Conservation (phyloP, 2,113 vertebrate genomes). For the Cyprinus carpio region DNA sequence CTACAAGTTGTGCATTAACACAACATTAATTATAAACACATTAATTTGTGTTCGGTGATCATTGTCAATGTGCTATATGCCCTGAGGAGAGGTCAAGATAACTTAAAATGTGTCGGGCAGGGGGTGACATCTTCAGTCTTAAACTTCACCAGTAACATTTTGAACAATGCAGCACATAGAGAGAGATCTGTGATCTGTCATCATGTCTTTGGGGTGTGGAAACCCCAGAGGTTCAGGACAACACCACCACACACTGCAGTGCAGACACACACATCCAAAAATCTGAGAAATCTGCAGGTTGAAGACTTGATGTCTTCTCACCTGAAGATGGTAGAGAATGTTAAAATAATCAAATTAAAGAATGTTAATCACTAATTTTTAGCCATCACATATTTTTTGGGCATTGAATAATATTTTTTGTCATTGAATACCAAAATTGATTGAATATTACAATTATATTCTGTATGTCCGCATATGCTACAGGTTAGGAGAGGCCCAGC, state of each 20-base stretch:
- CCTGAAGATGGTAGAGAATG: background rate
- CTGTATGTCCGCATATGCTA: background rate
- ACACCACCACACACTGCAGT: too few relatives aligned
- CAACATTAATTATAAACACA: too few relatives aligned
- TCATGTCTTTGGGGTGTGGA: background rate
- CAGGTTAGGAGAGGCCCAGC: background rate
- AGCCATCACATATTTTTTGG: too few relatives aligned
- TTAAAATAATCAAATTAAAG: background rate
- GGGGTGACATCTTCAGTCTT: background rate
- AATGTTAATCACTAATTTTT: too few relatives aligned
- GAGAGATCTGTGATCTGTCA: background rate
- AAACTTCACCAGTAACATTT: background rate
- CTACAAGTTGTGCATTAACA: background rate
- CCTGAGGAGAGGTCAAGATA: background rate
- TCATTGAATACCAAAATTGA: background rate
- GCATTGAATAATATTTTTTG: too few relatives aligned
- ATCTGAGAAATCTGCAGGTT: background rate
- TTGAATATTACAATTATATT: background rate
- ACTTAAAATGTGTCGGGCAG: background rate
- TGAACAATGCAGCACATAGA: background rate
- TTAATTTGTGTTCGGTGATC: background rate
- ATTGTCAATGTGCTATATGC: background rate
- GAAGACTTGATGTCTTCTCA: background rate
- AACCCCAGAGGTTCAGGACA: background rate
- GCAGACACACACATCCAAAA: background rate